A percentile compares a stretch with the other conserved stretches of the same genome.
These are phyloP conservation scores for Adelosebastes latens DNA, from an alignment of 2,797 vertebrate species.

Conservation along the genomic window DNA sequence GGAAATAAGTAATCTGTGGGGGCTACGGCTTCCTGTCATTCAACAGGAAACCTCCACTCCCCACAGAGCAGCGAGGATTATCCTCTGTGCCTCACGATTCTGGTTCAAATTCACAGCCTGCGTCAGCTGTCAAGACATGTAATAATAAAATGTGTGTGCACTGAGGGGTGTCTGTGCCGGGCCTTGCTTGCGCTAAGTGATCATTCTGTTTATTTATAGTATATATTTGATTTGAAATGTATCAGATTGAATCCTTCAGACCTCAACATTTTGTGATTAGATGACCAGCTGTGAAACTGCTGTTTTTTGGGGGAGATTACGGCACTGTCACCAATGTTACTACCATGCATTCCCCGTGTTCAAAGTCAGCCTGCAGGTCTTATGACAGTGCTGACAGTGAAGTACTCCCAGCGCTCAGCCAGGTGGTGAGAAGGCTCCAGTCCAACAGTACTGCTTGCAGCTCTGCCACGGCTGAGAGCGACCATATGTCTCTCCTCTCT, in stretches of 20 bases:
- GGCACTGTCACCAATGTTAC: not conserved
- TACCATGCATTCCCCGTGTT: not conserved
- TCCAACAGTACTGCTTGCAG: conserved; percentile 56
- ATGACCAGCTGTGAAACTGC: not conserved
- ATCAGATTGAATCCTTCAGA: not conserved
- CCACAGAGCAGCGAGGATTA: conserved; percentile 64
- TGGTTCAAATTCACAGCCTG: conserved; percentile 42
- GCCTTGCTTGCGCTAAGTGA: not conserved
- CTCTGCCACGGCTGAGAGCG: conserved; percentile 55
- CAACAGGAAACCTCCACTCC: conserved; percentile 64
- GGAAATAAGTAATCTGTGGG: conserved; percentile 61
- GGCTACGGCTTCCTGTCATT: conserved; percentile 66
- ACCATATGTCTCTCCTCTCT: conserved; percentile 70
- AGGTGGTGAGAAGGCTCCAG: conserved; percentile 62
- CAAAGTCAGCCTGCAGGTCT: conserved; percentile 21
- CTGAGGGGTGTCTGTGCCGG: not conserved
- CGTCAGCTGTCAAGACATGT: conserved; percentile 49
- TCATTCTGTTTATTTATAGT: not conserved
- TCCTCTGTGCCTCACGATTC: conserved; percentile 54
- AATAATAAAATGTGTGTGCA: conserved; percentile 21
- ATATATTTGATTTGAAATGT: not conserved
- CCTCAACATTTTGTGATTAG: not conserved
- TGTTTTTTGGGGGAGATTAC: not conserved
- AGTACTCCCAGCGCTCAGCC: conserved; percentile 38
- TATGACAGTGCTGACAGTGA: conserved; percentile 32